phyloP scores from a whole-genome alignment of 1,140 invertebrate genomes.

The Panulirus ornatus region DNA sequence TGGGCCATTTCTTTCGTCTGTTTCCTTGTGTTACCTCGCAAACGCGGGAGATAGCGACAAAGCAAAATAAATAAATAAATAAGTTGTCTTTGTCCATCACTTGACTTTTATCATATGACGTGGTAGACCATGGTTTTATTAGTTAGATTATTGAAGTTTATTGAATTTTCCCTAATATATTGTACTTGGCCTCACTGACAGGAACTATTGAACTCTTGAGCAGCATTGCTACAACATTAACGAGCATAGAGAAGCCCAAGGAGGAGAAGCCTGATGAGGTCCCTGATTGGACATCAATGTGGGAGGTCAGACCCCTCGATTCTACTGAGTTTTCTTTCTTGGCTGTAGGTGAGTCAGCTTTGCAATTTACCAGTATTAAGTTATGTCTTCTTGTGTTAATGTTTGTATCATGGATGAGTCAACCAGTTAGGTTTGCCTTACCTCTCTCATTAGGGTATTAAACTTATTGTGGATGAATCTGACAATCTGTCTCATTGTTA shows the following conservation, averaged over 20 bases:
- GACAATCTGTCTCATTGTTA: too few species aligned
- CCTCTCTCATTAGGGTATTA: too few species aligned
- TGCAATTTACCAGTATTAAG: too few species aligned
- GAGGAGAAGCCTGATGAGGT: neutral
- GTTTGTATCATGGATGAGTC: too few species aligned
- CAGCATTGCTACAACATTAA: conserved; percentile 33
- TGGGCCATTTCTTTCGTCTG: too few species aligned
- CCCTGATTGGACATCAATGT: conserved; percentile 33
- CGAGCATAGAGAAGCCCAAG: neutral
- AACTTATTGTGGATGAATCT: too few species aligned
- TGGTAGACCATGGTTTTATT: neutral
- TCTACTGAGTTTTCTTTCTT: conserved; percentile 41
- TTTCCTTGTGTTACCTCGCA: too few species aligned
- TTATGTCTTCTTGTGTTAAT: too few species aligned
- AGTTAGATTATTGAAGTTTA: neutral
- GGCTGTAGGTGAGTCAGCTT: conserved; percentile 45
- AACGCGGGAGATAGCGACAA: neutral
- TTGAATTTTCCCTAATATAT: neutral
- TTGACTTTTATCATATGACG: neutral
- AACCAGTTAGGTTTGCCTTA: too few species aligned
- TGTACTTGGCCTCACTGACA: neutral
- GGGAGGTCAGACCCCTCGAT: conserved; percentile 29
- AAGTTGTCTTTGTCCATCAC: neutral
- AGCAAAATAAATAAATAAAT: neutral
- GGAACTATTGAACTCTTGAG: conserved; percentile 54